Percentiles rank a stretch among this genome's conserved stretches.
phyloP scores from a whole-genome alignment of 35 echinoderm and acorn worm genomes.

The Diadema setosum region DNA sequence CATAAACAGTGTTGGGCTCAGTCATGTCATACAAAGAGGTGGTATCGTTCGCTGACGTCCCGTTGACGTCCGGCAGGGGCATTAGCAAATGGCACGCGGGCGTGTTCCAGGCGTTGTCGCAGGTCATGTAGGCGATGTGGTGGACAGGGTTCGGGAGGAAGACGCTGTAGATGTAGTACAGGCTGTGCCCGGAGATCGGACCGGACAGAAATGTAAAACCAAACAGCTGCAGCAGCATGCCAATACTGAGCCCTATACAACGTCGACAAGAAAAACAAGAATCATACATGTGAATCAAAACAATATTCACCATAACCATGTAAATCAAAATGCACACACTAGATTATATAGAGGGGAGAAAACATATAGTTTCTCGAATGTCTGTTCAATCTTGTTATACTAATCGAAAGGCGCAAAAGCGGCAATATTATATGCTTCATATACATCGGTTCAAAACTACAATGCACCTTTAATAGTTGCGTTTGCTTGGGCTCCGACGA shows the following conservation, averaged over 20 bases:
- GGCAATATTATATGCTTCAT: no score
- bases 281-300: not conserved
- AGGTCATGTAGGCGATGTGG: not conserved
- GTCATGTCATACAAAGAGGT: not conserved
- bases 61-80: not conserved
- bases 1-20: not conserved
- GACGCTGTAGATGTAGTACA: constrained; percentile 5
- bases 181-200: not conserved
- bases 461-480: no score
- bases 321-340: no score
- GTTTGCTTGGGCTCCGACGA: no score
- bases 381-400: no score
- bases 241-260: not conserved
- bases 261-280: not conserved
- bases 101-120: not conserved
- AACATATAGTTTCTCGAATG: no score
- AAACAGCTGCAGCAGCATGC: constrained; percentile 8
- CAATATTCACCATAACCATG: no score
- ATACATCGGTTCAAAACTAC: no score
- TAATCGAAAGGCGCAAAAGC: no score
- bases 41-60: not conserved
- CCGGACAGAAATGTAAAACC: not conserved
- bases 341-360: no score
- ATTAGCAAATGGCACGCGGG: not conserved
- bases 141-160: not conserved